Percentiles rank a stretch among this genome's conserved stretches.
Conservation (phyloP, 2,797 vertebrate species). For the Moxostoma hubbsi region DNA sequence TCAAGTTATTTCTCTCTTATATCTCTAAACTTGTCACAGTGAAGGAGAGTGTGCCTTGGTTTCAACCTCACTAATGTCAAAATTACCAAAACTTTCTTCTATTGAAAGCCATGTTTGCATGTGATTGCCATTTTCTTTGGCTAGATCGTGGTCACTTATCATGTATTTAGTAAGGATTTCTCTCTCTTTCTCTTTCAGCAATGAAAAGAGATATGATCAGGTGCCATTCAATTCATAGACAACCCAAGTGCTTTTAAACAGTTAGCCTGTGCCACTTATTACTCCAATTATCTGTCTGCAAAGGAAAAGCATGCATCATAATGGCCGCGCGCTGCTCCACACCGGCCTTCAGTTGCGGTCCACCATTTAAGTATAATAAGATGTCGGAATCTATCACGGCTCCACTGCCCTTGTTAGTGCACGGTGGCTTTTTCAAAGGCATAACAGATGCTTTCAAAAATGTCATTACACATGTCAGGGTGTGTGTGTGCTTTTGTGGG, state of each 20-base stretch:
- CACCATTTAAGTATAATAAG: constrained; percentile 51
- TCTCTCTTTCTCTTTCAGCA: constrained; percentile 15
- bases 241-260: constrained; percentile 42
- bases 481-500: constrained; percentile 12
- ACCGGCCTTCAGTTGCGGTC: constrained; percentile 9
- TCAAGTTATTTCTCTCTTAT: too few relatives aligned
- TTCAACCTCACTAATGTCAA: too few relatives aligned
- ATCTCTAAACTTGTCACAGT: too few relatives aligned
- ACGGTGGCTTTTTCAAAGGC: constrained; percentile 12
- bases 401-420: constrained; percentile 41
- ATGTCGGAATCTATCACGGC: constrained; percentile 35
- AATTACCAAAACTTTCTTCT: too few relatives aligned
- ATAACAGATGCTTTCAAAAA: constrained; percentile 41
- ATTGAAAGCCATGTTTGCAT: too few relatives aligned
- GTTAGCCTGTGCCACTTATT: constrained; percentile 51
- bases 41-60: too few relatives aligned
- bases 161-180: neutral
- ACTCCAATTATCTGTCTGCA: constrained; percentile 54
- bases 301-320: constrained; percentile 24
- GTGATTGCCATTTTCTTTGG: too few relatives aligned
- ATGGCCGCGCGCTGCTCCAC: neutral
- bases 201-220: constrained; percentile 18
- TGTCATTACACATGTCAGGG: constrained; percentile 42
- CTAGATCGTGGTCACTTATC: too few relatives aligned
- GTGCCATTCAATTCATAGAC: constrained; percentile 27